Base-by-base conservation (phyloP, 2,797 vertebrate genomes). In the Australoheros facetus region DNA sequence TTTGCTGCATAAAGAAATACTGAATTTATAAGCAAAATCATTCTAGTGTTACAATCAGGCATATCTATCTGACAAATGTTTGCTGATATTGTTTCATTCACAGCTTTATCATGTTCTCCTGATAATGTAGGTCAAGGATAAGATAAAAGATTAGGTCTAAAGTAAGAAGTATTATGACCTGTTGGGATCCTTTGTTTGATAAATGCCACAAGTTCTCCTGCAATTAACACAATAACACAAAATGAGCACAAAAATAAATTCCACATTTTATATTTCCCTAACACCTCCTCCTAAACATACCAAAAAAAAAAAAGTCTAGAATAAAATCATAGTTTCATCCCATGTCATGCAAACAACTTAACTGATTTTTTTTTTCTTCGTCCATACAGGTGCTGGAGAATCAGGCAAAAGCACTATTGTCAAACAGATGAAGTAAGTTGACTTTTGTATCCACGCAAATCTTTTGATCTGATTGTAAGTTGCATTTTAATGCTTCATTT, bases 391-490 rank as follows among this genome's bases (percentile, higher is more conserved):
- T 89, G 98, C 98, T 21, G 98, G 98, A 45, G 98, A 99, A 90
- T 99, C 98, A 0, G 98, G 98, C 28, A 99, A 99, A 89, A 99
- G 98, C 92, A 99, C 98, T 51, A 99, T 99, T 0, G 98, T 99
- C 95, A 99, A 99, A 94, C 98, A 99, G 95, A 99, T 99, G 98
- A 99, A 99, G 98, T 99, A 95, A 97, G 97, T 82, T 66, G 16
- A 57, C 8, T 54, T 54, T 77, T 51, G 6, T 10, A 12, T 19
- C 4, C 0, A 16, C 58, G 16, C 23, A 53, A 1, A 26, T 26
- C 26, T 71, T 14, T 5, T 26, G 32, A 6, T 13, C 9, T 11
- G 21, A 59, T 11, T 59, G 8, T 58, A 39, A 77, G 45, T 26
- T 26, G 10, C 17, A 56, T 28, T 30, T 5, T 78, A 55, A 75